Conservation (phyloP, 2,888 invertebrate species). For the Elegia similella region DNA sequence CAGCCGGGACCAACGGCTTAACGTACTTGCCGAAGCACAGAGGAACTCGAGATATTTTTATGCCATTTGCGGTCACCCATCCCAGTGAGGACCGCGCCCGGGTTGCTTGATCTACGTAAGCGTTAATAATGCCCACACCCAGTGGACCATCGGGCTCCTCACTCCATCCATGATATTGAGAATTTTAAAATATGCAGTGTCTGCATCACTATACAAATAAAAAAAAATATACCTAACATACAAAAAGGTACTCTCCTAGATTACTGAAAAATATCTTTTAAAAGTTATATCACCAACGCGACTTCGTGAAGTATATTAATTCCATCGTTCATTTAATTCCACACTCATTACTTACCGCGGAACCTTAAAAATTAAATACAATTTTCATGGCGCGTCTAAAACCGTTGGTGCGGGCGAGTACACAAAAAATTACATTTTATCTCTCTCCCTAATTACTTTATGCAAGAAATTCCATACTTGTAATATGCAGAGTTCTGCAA, state of each 20-base stretch:
- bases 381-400: slow-evolving; percentile 13
- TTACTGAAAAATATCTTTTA: background rate
- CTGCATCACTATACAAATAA: no score
- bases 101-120: no score
- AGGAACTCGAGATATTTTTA: no score
- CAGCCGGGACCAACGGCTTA: no score
- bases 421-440: slow-evolving; percentile 16
- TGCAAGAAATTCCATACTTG: slow-evolving; percentile 31
- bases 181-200: no score
- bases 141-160: no score
- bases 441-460: slow-evolving; percentile 17
- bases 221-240: no score
- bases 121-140: no score
- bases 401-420: slow-evolving; percentile 10
- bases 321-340: slow-evolving; percentile 2
- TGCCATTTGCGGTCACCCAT: no score
- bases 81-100: no score
- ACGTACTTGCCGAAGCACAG: no score
- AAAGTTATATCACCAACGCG: background rate
- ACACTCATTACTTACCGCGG: slow-evolving; percentile 6
- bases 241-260: background rate
- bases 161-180: no score
- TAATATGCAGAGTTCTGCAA: slow-evolving; percentile 20
- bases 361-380: slow-evolving; percentile 7
- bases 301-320: background rate